phyloP scores from a whole-genome alignment of 2,113 vertebrate genomes.

The Hemiprocne comata region DNA sequence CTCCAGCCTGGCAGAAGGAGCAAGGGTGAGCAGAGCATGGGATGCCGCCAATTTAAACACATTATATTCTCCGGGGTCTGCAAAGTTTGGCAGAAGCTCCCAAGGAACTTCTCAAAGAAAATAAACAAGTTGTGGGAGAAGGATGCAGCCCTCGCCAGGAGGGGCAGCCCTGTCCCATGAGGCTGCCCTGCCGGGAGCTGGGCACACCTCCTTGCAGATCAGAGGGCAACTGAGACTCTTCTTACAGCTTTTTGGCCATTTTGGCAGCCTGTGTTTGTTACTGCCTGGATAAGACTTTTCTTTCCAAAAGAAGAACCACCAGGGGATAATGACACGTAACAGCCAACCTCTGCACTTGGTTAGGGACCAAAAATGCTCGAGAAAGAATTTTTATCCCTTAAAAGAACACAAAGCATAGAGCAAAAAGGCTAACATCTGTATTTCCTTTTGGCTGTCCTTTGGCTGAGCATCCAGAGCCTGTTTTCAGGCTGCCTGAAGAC shows the following conservation, averaged over 20 bases:
- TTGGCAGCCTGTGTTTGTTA: background rate
- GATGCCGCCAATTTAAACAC: background rate
- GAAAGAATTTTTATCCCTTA: background rate
- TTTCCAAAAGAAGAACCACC: background rate
- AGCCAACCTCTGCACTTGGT: accelerated
- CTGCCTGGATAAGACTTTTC: background rate
- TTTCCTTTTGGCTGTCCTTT: background rate
- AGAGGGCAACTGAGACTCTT: background rate
- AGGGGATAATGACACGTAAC: background rate
- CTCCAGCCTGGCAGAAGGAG: background rate
- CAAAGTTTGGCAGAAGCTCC: background rate
- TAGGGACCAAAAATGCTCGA: background rate
- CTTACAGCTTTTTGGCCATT: background rate
- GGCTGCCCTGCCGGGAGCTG: no score
- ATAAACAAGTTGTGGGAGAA: background rate
- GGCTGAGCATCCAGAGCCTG: background rate
- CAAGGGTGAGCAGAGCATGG: accelerated
- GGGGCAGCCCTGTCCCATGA: background rate
- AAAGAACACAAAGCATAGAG: background rate
- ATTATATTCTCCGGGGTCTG: background rate
- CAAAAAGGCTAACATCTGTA: background rate
- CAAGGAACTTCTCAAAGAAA: background rate
- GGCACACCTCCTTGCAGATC: no score
- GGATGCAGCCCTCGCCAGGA: background rate
- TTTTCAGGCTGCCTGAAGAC: background rate